Conservation (phyloP, 2,888 invertebrate genomes). For the Stratiomys singularior region DNA sequence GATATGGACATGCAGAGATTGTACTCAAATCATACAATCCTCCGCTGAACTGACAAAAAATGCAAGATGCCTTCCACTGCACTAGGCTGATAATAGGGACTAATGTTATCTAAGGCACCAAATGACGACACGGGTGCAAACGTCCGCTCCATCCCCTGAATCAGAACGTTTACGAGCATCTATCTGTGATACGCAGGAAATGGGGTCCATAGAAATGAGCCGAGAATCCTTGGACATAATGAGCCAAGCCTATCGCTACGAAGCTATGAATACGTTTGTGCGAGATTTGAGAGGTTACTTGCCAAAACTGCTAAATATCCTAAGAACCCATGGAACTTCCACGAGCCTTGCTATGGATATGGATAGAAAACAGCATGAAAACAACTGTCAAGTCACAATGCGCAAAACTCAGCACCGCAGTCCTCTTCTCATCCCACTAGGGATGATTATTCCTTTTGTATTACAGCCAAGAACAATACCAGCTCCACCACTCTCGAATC, state of each 20-base stretch:
- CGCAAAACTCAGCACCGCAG: background rate
- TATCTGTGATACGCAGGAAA: slow-evolving; percentile 30
- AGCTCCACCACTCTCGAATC: background rate
- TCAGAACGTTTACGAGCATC: slow-evolving; percentile 40
- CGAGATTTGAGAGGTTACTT: slow-evolving; percentile 32
- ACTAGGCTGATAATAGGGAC: slow-evolving; percentile 46
- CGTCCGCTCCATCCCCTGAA: slow-evolving; percentile 34
- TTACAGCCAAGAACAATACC: background rate
- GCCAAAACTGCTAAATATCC: slow-evolving; percentile 27
- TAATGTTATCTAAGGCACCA: background rate
- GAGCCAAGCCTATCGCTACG: slow-evolving; percentile 30
- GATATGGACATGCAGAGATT: slow-evolving; percentile 35
- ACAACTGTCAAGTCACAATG: background rate
- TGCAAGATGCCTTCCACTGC: slow-evolving; percentile 44
- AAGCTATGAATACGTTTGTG: background rate
- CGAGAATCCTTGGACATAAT: slow-evolving; percentile 23
- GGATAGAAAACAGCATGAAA: slow-evolving; percentile 42
- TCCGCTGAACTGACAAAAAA: slow-evolving; percentile 18
- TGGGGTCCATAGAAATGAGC: slow-evolving; percentile 39
- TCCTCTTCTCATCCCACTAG: background rate
- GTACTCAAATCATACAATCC: slow-evolving; percentile 43
- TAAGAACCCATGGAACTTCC: slow-evolving; percentile 33
- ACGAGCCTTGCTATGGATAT: slow-evolving; percentile 24
- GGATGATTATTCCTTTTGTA: background rate
- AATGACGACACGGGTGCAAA: slow-evolving; percentile 21